Evolutionary conservation across 2,888 invertebrate genomes (phyloP).

Genomic region (Lomographa bimaculata): DNA sequence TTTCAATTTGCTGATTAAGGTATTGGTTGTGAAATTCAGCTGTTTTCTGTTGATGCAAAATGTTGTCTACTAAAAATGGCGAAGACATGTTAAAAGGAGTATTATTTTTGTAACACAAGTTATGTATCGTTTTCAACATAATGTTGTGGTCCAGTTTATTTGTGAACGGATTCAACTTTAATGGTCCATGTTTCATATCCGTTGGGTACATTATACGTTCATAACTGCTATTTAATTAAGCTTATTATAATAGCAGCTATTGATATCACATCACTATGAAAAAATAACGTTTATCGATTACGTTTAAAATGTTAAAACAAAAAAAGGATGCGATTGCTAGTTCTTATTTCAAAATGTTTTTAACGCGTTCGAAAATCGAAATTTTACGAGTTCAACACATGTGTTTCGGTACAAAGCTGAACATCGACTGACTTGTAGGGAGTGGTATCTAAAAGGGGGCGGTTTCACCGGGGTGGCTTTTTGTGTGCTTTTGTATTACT

Average conservation of each 20-base stretch:
- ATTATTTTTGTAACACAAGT: slow-evolving; percentile 67
- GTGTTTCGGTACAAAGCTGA: slow-evolving; percentile 39
- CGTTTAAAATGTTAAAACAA: slow-evolving; percentile 22
- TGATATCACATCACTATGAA: slow-evolving; percentile 2
- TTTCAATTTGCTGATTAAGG: slow-evolving; percentile 78
- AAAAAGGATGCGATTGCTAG: too few species aligned
- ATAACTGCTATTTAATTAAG: slow-evolving; percentile 28
- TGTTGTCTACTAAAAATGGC: slow-evolving; percentile 85
- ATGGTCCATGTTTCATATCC: slow-evolving; percentile 71
- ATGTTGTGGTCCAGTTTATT: slow-evolving; percentile 69
- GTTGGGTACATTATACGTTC: slow-evolving; percentile 74
- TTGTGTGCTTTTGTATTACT: slow-evolving; percentile 64
- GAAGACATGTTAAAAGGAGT: slow-evolving; percentile 81
- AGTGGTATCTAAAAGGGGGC: slow-evolving; percentile 74
- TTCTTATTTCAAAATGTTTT: too few species aligned
- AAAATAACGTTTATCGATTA: not conserved
- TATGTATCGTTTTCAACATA: slow-evolving; percentile 79
- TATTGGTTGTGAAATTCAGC: slow-evolving; percentile 76
- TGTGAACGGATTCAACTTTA: slow-evolving; percentile 65
- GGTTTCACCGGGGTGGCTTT: slow-evolving; percentile 66
- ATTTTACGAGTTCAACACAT: slow-evolving; percentile 29
- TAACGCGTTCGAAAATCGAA: slow-evolving; percentile 11
- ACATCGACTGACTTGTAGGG: slow-evolving; percentile 64
- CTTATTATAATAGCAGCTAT: slow-evolving; percentile 1
- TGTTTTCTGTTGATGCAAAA: slow-evolving; percentile 82